phyloP scores from a whole-genome alignment of 2,797 vertebrate genomes.

The Falco columbarius region DNA sequence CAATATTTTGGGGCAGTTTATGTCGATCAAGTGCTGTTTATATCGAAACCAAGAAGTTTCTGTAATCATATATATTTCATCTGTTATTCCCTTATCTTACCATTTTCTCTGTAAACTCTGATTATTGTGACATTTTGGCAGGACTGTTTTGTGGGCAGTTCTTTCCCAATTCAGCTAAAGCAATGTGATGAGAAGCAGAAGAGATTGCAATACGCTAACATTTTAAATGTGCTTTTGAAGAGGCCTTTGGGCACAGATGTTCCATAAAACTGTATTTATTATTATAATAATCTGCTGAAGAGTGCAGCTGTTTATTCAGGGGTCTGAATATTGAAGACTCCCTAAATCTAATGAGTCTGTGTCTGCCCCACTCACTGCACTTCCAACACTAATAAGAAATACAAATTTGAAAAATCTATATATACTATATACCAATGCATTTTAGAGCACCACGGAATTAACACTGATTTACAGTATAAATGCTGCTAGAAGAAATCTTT shows the following conservation, averaged over 20 bases:
- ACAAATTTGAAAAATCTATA: constrained; percentile 26
- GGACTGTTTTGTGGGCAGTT: constrained; percentile 37
- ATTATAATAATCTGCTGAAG: constrained; percentile 59
- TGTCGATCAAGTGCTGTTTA: background rate
- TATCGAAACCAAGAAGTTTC: constrained; percentile 11
- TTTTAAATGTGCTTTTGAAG: constrained; percentile 50
- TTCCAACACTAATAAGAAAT: constrained; percentile 28
- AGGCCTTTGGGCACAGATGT: constrained; percentile 65
- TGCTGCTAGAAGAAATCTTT: background rate
- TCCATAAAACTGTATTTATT: constrained; percentile 65
- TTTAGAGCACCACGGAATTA: background rate
- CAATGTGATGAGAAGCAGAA: constrained; percentile 33
- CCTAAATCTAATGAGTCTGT: constrained; percentile 30
- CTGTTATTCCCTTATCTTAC: background rate
- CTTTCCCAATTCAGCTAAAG: constrained; percentile 24
- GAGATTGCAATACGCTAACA: constrained; percentile 37
- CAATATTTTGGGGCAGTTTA: background rate
- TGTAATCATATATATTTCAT: background rate
- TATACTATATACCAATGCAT: background rate
- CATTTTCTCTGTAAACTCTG: background rate
- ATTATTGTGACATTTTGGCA: background rate
- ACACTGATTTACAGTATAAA: background rate
- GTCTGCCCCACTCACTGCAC: constrained; percentile 1
- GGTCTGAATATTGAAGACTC: constrained; percentile 46
- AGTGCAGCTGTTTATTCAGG: constrained; percentile 57